Evolutionary conservation across 2,888 invertebrate species (phyloP).

Genomic region (Malacosoma neustria): DNA sequence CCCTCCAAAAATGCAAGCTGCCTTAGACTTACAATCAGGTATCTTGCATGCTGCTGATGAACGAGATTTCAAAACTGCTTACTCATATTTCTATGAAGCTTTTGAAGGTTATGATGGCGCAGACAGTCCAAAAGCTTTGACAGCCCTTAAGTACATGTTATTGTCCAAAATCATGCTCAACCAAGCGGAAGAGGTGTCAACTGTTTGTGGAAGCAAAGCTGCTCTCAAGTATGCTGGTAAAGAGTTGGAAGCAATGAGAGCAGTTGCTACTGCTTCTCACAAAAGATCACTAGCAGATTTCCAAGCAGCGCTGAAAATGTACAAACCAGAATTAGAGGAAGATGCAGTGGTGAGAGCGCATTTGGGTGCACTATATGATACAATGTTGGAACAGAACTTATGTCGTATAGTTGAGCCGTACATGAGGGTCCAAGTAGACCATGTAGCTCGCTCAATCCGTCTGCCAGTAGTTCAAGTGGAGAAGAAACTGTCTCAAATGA

Average conservation of each 20-base stretch:
- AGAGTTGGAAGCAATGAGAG: conserved; percentile 98
- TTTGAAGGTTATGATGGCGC: conserved; percentile 99
- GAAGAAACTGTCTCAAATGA: conserved; percentile 99
- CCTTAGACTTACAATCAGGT: conserved; percentile 97
- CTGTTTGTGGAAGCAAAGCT: conserved; percentile 96
- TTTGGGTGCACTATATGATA: conserved; percentile 96
- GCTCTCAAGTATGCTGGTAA: conserved; percentile 97
- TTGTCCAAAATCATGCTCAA: conserved; percentile 98
- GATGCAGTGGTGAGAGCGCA: conserved; percentile 98
- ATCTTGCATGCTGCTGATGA: conserved; percentile 99
- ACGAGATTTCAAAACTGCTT: conserved; percentile 99
- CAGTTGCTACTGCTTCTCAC: conserved; percentile 96
- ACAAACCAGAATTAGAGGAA: conserved; percentile 91
- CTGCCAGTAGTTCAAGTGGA: conserved; percentile 93
- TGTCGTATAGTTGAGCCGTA: conserved; percentile 99
- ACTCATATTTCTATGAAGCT: conserved; percentile 99
- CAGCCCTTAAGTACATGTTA: conserved; percentile 99
- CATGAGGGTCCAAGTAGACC: conserved; percentile 95
- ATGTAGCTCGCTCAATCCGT: conserved; percentile 93
- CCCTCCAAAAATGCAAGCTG: conserved; percentile 98
- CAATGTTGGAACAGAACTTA: conserved; percentile 99
- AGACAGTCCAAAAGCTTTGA: conserved; percentile 92
- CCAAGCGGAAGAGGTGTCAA: conserved; percentile 96
- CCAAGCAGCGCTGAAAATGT: conserved; percentile 90
- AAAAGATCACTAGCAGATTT: conserved; percentile 98